Conservation (phyloP, 2,797 vertebrate species). For the Chrosomus eos region DNA sequence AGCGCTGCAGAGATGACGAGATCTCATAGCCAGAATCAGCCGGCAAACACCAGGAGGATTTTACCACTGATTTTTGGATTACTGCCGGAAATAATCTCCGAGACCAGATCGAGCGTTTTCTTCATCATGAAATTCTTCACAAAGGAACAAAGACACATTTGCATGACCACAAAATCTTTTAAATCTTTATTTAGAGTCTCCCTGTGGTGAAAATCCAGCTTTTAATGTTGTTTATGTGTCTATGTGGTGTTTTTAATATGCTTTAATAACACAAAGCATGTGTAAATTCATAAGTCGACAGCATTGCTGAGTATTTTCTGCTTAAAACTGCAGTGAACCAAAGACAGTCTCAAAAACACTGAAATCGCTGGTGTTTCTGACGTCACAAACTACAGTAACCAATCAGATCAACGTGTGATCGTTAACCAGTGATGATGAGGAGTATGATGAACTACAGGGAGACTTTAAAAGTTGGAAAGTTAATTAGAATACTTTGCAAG, state of each 20-base stretch:
- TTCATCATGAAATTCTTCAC: neutral
- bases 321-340: too few species aligned
- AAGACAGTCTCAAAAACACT: too few species aligned
- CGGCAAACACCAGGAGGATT: neutral
- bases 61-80: neutral
- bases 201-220: too few species aligned
- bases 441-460: too few species aligned
- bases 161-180: neutral
- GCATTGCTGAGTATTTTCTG: too few species aligned
- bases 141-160: neutral
- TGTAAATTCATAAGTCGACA: too few species aligned
- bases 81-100: neutral
- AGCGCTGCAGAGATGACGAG: neutral
- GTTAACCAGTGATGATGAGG: too few species aligned
- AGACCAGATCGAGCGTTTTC: neutral
- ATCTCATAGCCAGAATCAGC: neutral
- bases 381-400: neutral
- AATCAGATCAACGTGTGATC: too few species aligned
- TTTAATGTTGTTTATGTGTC: too few species aligned
- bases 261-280: too few species aligned
- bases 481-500: neutral
- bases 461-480: neutral
- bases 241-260: too few species aligned
- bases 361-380: too few species aligned
- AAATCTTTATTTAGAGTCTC: neutral